Evolutionary conservation across 2,797 vertebrate species (phyloP).

Genomic region (Sphenodon punctatus): DNA sequence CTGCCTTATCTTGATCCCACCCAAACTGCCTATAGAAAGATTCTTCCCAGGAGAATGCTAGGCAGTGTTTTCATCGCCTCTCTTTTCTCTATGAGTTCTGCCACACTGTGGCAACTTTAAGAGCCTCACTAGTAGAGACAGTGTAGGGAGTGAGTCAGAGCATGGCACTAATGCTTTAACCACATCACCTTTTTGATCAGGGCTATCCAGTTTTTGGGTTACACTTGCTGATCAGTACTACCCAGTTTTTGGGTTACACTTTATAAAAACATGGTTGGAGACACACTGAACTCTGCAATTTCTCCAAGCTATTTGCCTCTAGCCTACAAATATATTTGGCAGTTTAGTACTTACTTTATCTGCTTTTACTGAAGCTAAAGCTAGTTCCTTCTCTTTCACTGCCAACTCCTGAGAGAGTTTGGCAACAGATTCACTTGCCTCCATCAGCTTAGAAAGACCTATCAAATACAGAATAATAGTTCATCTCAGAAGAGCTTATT

Average conservation of each 20-base stretch:
- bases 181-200: neutral
- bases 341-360: slow-evolving; percentile 77
- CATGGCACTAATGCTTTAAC: neutral
- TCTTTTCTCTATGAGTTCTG: no score
- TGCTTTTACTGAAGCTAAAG: slow-evolving; percentile 82
- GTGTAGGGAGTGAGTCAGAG: neutral
- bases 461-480: neutral
- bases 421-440: slow-evolving; percentile 85
- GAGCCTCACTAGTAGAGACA: neutral
- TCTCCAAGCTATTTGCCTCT: neutral
- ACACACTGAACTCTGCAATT: neutral
- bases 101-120: no score
- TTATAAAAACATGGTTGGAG: neutral
- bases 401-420: slow-evolving; percentile 80
- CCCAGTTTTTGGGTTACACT: no score
- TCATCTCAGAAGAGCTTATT: slow-evolving; percentile 15
- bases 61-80: no score
- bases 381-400: slow-evolving; percentile 85
- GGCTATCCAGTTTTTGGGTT: fast-evolving
- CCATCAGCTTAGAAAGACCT: slow-evolving; percentile 86
- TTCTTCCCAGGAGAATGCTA: no score
- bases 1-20: no score
- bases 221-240: no score
- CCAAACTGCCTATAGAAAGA: no score
- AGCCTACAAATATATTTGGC: neutral